Evolutionary conservation across 2,113 vertebrate species (phyloP), one percentile per base, ranked within the genome.

Genomic region (Chionis minor): DNA sequence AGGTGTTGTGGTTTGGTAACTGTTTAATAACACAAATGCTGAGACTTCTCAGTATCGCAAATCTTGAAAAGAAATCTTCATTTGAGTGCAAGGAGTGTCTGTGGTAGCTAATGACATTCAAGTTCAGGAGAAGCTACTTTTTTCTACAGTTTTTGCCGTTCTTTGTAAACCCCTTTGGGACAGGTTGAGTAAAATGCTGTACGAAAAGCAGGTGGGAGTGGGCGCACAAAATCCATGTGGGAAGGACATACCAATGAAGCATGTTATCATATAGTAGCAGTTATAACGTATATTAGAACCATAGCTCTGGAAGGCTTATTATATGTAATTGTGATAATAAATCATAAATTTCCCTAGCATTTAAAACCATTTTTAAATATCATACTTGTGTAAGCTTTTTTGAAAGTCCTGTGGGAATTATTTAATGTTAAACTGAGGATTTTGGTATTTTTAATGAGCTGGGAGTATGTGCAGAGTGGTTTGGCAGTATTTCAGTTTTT

Each of bases 401-500:
- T 81, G 32, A 20, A 90, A 94, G 49, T 58, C 86, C 26, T 51
- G 12, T n/a, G 88, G 84, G 94, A 94, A 74, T 96, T 94, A 44
- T 75, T 94, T 94, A 81, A 91, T 52, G 55, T 85, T 89, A 92
- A 95, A 90, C 62, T 87, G 84, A 94, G 56, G 33, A 51, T 86
- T 92, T 96, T 42, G 79, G 86, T 28, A 2, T 72, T 94, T 95
- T 96, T 95, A 96, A 95, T 94, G 87, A 97, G 85, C 72, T 92
- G 54, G 30, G 71, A 95, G 86, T 88, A 94, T 0, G 1, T 67
- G 71, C 47, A 33, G 87, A 92, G 81, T 75, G 30, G 40, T 81
- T 90, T 94, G 94, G 92, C 81, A 69, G 22, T 92, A 67, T 91
- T 94, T 97, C 90, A 94, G 87, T 67, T 95, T 96, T 62, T 94